phyloP scores from a whole-genome alignment of 2,888 invertebrate genomes.

The Chrysotoxum bicinctum region DNA sequence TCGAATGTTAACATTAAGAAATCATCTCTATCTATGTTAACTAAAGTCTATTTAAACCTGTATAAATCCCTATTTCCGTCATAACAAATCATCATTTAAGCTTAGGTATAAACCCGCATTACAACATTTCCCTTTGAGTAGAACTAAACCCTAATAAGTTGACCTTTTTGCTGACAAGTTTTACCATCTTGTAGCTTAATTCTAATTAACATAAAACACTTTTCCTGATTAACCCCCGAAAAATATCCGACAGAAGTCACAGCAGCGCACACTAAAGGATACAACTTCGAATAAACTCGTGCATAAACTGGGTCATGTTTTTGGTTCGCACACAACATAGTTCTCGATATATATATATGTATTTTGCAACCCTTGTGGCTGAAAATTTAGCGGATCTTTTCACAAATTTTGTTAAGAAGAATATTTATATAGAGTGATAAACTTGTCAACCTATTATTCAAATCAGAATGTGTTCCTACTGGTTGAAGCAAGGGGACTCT shows the following conservation, averaged over 20 bases:
- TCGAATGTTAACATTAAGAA: neutral
- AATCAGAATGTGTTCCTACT: neutral
- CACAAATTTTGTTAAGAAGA: neutral
- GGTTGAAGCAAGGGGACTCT: neutral
- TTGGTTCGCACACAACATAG: neutral
- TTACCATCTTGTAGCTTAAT: slow-evolving; percentile 33
- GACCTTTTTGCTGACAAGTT: slow-evolving; percentile 3
- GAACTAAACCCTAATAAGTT: neutral
- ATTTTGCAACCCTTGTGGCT: neutral
- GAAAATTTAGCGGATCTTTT: neutral
- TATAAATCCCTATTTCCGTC: neutral
- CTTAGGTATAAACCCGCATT: neutral
- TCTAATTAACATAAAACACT: slow-evolving; percentile 56
- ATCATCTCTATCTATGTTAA: neutral
- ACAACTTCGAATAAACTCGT: neutral
- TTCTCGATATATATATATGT: neutral
- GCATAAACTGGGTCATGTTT: neutral
- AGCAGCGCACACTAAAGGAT: neutral
- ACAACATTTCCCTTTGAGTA: neutral
- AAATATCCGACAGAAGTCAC: slow-evolving; percentile 9
- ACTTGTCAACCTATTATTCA: neutral
- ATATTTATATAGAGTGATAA: neutral
- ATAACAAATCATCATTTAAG: neutral
- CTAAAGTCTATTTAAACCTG: neutral
- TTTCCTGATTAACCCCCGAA: slow-evolving; percentile 46